Evolutionary conservation across 2,888 invertebrate genomes (phyloP).

Genomic region (Tetheella fluctuosa): DNA sequence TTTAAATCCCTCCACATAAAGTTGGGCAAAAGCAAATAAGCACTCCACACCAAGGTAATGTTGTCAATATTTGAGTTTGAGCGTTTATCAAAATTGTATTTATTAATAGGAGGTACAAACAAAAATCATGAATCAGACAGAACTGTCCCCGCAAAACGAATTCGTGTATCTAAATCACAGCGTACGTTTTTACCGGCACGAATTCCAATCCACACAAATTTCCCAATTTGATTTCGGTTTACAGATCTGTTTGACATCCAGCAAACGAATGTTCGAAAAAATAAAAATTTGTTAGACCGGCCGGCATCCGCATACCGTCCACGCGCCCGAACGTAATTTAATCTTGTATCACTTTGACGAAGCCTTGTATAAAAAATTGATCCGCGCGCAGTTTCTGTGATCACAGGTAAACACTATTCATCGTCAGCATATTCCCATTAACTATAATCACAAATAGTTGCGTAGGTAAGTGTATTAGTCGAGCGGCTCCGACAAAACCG

Average conservation of each 20-base stretch:
- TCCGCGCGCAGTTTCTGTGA: slow-evolving; percentile 35
- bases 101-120: neutral
- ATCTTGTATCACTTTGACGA: slow-evolving; percentile 73
- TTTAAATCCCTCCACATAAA: too few relatives aligned
- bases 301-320: slow-evolving; percentile 45
- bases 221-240: slow-evolving; percentile 69
- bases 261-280: slow-evolving; percentile 65
- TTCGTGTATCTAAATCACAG: slow-evolving; percentile 27
- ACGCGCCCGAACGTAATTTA: slow-evolving; percentile 67
- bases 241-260: slow-evolving; percentile 74
- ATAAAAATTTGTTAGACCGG: slow-evolving; percentile 50
- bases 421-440: slow-evolving; percentile 20
- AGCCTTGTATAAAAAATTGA: slow-evolving; percentile 53
- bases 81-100: neutral
- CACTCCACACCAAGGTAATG: too few relatives aligned
- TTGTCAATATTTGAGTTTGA: neutral
- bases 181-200: slow-evolving; percentile 42
- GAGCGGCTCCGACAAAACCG: slow-evolving; percentile 47
- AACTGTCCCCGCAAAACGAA: slow-evolving; percentile 23
- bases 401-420: slow-evolving; percentile 38
- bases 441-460: slow-evolving; percentile 15
- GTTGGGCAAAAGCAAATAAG: too few relatives aligned
- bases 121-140: neutral
- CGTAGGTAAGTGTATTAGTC: slow-evolving; percentile 24
- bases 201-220: slow-evolving; percentile 59